Evolutionary conservation across 2,888 invertebrate species (phyloP).

Genomic region (Drosophila villosipedis): DNA sequence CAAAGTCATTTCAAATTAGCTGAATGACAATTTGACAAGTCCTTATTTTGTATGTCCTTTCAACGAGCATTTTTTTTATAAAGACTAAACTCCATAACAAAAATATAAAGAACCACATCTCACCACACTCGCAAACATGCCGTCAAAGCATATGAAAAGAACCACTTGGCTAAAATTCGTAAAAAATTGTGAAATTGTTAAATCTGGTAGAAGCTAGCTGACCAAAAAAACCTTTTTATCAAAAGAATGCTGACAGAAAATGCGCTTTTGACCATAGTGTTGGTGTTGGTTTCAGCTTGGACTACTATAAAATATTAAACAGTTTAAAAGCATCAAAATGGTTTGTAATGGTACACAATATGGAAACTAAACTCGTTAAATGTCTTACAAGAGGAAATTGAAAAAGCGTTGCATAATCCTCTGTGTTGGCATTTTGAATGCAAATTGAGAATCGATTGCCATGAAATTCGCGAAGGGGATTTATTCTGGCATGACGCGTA

Average conservation of each 20-base stretch:
- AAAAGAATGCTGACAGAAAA: background rate
- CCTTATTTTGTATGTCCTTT: background rate
- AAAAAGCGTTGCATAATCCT: constrained; percentile 46
- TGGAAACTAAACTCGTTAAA: background rate
- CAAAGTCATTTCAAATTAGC: constrained; percentile 34
- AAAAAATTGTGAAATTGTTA: constrained; percentile 1
- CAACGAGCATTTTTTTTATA: background rate
- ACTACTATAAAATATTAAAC: background rate
- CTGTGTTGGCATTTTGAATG: constrained; percentile 26
- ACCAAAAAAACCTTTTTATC: too few relatives aligned
- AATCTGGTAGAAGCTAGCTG: background rate
- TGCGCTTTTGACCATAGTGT: background rate
- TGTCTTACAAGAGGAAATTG: background rate
- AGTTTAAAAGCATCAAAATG: background rate
- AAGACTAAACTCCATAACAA: constrained; percentile 9
- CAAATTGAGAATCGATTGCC: constrained; percentile 59
- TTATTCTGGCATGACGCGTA: background rate
- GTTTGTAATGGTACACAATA: background rate
- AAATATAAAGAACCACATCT: constrained; percentile 7
- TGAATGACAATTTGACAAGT: constrained; percentile 2
- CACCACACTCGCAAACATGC: background rate
- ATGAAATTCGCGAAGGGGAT: constrained; percentile 20
- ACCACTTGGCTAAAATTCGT: constrained; percentile 15
- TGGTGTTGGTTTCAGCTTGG: background rate
- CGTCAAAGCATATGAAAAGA: constrained; percentile 9